Evolutionary conservation across 2,888 invertebrate species (phyloP).

Genomic region (Heliconius ismenius): DNA sequence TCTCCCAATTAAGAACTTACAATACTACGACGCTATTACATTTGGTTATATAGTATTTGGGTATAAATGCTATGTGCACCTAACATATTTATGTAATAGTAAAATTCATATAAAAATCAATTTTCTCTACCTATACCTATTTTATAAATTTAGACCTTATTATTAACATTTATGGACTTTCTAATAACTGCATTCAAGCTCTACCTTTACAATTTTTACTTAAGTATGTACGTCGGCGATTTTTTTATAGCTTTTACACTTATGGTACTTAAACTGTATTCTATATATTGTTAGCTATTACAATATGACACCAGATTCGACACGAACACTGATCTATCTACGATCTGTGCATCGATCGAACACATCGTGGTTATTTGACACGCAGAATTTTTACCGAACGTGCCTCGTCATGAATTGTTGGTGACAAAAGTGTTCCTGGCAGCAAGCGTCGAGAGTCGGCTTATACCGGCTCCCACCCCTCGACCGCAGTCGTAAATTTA

Average conservation of each 20-base stretch:
- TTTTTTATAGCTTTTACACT: background rate
- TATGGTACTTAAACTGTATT: background rate
- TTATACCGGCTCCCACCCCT: conserved; percentile 76
- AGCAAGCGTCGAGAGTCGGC: conserved; percentile 74
- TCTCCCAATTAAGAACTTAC: conserved; percentile 75
- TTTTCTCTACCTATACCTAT: too few relatives aligned
- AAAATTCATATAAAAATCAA: background rate
- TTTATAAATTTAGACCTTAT: too few relatives aligned
- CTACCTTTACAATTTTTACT: background rate
- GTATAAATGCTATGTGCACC: background rate
- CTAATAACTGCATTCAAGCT: background rate
- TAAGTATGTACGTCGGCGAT: too few relatives aligned
- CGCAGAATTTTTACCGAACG: conserved; percentile 76
- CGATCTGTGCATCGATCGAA: conserved; percentile 59
- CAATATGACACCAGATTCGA: conserved; percentile 15
- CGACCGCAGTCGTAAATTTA: conserved; percentile 81
- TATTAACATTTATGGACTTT: background rate
- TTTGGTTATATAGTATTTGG: conserved; percentile 17
- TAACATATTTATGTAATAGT: background rate
- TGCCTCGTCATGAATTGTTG: conserved; percentile 76
- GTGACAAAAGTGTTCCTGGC: conserved; percentile 79
- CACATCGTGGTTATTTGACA: conserved; percentile 68
- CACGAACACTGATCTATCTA: conserved; percentile 45
- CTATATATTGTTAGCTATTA: conserved; percentile 6
- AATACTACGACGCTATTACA: conserved; percentile 49